Evolutionary conservation across 2,888 invertebrate genomes (phyloP), one percentile per base, ranked within the genome.

Genomic region (Nudaria mundana): DNA sequence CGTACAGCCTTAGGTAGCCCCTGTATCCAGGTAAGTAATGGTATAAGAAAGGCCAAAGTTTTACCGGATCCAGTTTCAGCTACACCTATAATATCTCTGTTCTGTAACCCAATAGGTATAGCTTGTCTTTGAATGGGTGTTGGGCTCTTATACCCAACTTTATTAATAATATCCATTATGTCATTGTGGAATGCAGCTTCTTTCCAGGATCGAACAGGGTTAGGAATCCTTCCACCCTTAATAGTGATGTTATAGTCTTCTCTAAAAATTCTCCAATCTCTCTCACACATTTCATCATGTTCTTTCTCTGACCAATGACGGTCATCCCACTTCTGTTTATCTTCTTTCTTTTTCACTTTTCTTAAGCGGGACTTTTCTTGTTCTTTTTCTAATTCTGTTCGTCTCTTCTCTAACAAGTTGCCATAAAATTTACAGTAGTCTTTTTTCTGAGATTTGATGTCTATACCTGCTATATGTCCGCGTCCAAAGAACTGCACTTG

Each of bases 31-130:
- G 97, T 94, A 1, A 99, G 89, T 29, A 99, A 82, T 1, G 99
- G 99, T 74, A 99, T 97, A 4, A 99, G 92, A 83, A 99, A 99
- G 3, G 99, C 99, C 25, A 98, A 90, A 0, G 99, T 99, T 91
- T 99, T 99, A 80, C 99, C 99, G 30, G 97, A 97, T 70, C 99
- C 99, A 45, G 99, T 99, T 89, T 99, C 99, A 28, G 99, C 99
- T 10, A 99, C 98, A 76, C 99, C 99, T 71, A 99, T 99, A 59
- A 99, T 98, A 74, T 99, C 97, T 33, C 97, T 90, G 78, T 97
- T 97, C 78, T 97, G 95, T 66, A 96, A 85, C 23, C 99, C 99
- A 77, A 99, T 99, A 0, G 99, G 99, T 72, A 99, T 99, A 38
- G 99, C 99, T 84, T 99, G 99, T 45, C 99, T 90, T 82, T 99